Evolutionary conservation across 2,888 invertebrate species (phyloP).

Genomic region (Tigriopus californicus): DNA sequence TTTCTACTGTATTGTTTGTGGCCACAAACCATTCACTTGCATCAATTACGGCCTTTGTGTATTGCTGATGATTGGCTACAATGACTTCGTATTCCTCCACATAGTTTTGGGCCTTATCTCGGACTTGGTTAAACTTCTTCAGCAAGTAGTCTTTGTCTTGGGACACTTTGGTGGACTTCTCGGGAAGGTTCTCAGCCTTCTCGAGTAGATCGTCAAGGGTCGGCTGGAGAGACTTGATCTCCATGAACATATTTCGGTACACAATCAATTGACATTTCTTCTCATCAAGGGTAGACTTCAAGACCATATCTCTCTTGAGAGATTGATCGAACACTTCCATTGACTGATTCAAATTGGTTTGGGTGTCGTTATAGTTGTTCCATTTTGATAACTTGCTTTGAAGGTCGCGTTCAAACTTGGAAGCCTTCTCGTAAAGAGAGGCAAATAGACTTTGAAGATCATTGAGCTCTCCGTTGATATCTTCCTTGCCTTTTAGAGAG

Average conservation of each 20-base stretch:
- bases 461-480: conserved; percentile 58
- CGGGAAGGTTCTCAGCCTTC: conserved; percentile 57
- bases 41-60: conserved; percentile 65
- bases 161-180: conserved; percentile 51
- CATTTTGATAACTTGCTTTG: conserved; percentile 58
- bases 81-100: conserved; percentile 70
- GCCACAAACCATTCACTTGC: conserved; percentile 70
- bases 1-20: conserved; percentile 53
- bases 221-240: conserved; percentile 55
- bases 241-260: conserved; percentile 59
- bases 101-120: conserved; percentile 48
- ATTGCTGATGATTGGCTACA: conserved; percentile 71
- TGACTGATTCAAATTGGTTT: conserved; percentile 59
- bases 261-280: conserved; percentile 69
- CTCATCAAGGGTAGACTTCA: conserved; percentile 71
- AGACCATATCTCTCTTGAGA: conserved; percentile 53
- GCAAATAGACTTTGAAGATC: conserved; percentile 67
- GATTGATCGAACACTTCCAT: conserved; percentile 50
- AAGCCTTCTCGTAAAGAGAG: conserved; percentile 54
- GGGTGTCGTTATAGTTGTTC: conserved; percentile 74
- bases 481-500: conserved; percentile 65
- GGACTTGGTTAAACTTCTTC: conserved; percentile 48
- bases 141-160: conserved; percentile 47
- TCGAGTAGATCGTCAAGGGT: conserved; percentile 61
- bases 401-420: conserved; percentile 55